Evolutionary conservation across 2,113 vertebrate species (phyloP).

Genomic region (Butorides virescens): DNA sequence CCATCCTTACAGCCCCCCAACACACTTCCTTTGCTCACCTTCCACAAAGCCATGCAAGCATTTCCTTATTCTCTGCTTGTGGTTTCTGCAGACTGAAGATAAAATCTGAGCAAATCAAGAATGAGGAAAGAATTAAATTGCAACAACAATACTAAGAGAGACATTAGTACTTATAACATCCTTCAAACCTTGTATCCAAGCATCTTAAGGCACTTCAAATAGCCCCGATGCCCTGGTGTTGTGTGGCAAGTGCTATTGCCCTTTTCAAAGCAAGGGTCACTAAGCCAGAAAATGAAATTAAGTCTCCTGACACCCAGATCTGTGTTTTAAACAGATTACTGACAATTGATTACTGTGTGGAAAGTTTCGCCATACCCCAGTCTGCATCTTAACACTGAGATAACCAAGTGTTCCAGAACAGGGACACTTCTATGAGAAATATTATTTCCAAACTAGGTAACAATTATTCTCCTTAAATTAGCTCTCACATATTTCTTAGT

Average conservation of each 20-base stretch:
- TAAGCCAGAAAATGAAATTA: neutral
- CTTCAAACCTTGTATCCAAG: neutral
- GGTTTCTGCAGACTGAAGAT: neutral
- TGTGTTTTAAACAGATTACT: neutral
- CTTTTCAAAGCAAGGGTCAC: neutral
- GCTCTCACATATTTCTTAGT: neutral
- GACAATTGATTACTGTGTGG: neutral
- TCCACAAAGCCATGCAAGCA: neutral
- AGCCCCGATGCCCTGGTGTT: neutral
- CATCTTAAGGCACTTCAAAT: neutral
- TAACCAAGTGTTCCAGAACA: neutral
- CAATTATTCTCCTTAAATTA: neutral
- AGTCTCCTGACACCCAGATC: neutral
- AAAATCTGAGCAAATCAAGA: neutral
- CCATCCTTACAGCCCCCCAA: neutral
- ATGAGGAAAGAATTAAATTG: neutral
- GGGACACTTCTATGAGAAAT: neutral
- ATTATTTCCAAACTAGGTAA: neutral
- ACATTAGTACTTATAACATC: neutral
- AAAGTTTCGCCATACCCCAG: neutral
- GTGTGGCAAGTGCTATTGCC: neutral
- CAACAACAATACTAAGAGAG: neutral
- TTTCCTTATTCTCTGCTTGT: neutral
- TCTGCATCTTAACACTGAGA: neutral
- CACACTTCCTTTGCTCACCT: neutral